Conservation (phyloP, 2,797 vertebrate genomes). For the Sebastes trivittatus region DNA sequence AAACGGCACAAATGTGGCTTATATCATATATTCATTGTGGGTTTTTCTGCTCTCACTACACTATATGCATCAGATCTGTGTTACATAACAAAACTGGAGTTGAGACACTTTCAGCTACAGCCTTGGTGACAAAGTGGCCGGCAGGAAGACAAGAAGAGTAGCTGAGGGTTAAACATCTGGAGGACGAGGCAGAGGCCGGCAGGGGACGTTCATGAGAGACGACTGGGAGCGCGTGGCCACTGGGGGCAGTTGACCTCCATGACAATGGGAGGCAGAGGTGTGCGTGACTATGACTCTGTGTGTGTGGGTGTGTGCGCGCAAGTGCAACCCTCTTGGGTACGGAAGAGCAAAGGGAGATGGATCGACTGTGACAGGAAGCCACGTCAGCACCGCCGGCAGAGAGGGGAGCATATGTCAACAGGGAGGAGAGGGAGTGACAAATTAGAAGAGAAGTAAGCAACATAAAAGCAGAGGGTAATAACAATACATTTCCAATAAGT, state of each 20-base stretch:
- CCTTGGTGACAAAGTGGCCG: conserved; percentile 8
- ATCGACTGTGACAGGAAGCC: conserved; percentile 61
- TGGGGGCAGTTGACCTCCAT: conserved; percentile 56
- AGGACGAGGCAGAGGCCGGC: not conserved
- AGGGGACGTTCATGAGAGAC: conserved; percentile 26
- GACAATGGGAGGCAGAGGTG: conserved; percentile 21
- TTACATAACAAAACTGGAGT: conserved; percentile 3
- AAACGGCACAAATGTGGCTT: conserved; percentile 1
- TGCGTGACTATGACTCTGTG: not conserved
- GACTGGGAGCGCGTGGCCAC: conserved; percentile 21
- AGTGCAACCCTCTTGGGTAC: conserved; percentile 13
- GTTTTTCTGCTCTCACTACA: not conserved
- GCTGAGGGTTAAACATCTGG: conserved; percentile 21
- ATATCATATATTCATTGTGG: not conserved
- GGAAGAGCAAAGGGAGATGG: conserved; percentile 47
- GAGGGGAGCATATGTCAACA: conserved; percentile 52
- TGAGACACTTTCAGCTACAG: conserved; percentile 3
- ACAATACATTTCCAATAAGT: not conserved
- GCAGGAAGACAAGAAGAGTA: not conserved
- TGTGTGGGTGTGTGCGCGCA: not conserved
- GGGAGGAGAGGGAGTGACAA: not conserved
- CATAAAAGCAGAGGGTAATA: not conserved
- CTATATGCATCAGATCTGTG: not conserved
- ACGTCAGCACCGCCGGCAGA: conserved; percentile 60
- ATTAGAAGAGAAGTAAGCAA: not conserved